phyloP scores from a whole-genome alignment of 2,888 invertebrate genomes.

The Scaeva pyrastri region DNA sequence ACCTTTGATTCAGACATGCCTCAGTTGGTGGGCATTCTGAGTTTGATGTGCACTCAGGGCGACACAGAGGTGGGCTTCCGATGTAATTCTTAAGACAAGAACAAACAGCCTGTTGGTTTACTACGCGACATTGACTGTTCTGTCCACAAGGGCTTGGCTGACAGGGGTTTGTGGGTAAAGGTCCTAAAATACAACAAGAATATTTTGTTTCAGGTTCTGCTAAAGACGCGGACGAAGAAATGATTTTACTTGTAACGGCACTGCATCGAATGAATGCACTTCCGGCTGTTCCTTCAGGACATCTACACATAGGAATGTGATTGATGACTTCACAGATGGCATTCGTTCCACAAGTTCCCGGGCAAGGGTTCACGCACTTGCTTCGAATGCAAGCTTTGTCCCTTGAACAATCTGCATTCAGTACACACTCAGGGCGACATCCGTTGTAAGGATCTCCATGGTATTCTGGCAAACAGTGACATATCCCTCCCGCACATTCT shows the following conservation, averaged over 20 bases:
- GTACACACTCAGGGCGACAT: constrained; percentile 91
- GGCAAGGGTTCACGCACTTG: constrained; percentile 91
- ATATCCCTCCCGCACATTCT: constrained; percentile 86
- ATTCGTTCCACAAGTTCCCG: constrained; percentile 90
- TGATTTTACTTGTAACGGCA: constrained; percentile 79
- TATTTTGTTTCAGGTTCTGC: neutral
- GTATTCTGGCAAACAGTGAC: constrained; percentile 89
- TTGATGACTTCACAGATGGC: constrained; percentile 90
- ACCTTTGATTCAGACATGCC: constrained; percentile 92
- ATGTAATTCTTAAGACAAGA: constrained; percentile 89
- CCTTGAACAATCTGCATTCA: constrained; percentile 89
- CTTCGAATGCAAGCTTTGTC: constrained; percentile 88
- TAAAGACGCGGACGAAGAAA: neutral
- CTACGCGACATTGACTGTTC: constrained; percentile 90
- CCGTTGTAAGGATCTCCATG: constrained; percentile 91
- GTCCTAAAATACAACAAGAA: constrained; percentile 76
- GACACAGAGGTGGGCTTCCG: constrained; percentile 91
- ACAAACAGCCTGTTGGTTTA: constrained; percentile 90
- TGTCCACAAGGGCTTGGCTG: constrained; percentile 91
- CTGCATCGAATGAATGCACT: constrained; percentile 91
- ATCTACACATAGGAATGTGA: constrained; percentile 90
- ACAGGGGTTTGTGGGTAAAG: constrained; percentile 86
- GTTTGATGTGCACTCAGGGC: constrained; percentile 91
- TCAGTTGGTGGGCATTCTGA: constrained; percentile 90
- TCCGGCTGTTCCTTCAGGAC: constrained; percentile 86